phyloP scores from a whole-genome alignment of 2,888 invertebrate species.

The Nemurella pictetii region DNA sequence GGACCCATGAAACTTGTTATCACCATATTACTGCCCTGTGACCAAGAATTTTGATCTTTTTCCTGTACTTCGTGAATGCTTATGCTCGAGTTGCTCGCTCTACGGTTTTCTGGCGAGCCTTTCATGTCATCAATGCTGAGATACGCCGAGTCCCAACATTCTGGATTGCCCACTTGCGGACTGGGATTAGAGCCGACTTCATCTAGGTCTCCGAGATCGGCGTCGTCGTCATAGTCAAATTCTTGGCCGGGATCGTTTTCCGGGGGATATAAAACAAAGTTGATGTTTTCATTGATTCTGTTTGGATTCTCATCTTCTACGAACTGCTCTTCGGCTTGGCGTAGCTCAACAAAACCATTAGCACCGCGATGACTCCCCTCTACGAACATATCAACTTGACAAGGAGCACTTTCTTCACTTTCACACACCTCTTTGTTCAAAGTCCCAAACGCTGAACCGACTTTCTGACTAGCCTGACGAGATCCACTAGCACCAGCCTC shows the following conservation, averaged over 20 bases:
- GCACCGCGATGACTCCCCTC: too few relatives aligned
- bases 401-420: neutral
- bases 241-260: neutral
- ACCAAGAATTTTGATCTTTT: neutral
- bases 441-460: neutral
- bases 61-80: neutral
- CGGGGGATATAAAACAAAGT: neutral
- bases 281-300: neutral
- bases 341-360: too few relatives aligned
- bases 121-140: conserved; percentile 58
- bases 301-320: neutral
- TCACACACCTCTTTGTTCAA: neutral
- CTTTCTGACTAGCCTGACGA: neutral
- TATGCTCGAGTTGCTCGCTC: neutral
- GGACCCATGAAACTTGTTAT: conserved; percentile 52
- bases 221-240: neutral
- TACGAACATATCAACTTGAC: neutral
- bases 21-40: neutral
- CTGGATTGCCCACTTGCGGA: conserved; percentile 7
- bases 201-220: neutral
- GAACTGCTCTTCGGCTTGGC: neutral
- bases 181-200: neutral
- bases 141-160: conserved; percentile 58
- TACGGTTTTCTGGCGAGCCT: conserved; percentile 48
- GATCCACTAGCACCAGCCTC: neutral